These are phyloP conservation scores for Eptesicus fuscus DNA, from an alignment of 2,113 vertebrate genomes.

Conservation along the genomic window DNA sequence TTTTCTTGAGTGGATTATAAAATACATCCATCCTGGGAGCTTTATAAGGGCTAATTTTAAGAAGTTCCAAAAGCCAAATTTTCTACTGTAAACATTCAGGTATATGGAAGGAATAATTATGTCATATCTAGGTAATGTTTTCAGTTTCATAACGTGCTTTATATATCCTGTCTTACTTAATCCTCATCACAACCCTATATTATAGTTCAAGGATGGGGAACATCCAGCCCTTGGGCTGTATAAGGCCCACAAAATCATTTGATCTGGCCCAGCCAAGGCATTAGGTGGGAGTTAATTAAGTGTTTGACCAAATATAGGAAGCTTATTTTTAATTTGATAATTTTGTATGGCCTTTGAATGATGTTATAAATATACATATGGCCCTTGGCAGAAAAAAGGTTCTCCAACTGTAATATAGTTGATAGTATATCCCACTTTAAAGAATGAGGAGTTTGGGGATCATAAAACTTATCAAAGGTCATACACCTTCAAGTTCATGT, in stretches of 20 bases:
- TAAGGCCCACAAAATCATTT: too few relatives aligned
- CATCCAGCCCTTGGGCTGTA: too few relatives aligned
- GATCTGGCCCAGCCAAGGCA: too few relatives aligned
- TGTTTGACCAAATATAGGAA: too few relatives aligned
- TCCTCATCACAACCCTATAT: not conserved
- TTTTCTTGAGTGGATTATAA: constrained; percentile 38
- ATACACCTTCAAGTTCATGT: not conserved
- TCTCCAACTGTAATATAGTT: not conserved
- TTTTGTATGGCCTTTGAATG: too few relatives aligned
- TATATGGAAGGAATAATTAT: constrained; percentile 19
- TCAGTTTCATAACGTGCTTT: constrained; percentile 10
- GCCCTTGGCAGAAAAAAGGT: too few relatives aligned
- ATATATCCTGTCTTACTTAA: not conserved
- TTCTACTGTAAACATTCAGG: not conserved
- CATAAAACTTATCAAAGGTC: not conserved
- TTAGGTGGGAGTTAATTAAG: too few relatives aligned
- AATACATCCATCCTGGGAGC: not conserved
- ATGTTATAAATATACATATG: too few relatives aligned
- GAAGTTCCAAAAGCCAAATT: not conserved
- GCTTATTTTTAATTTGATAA: too few relatives aligned
- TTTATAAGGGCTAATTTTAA: constrained; percentile 23
- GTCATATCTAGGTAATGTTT: not conserved
- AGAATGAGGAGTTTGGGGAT: not conserved
- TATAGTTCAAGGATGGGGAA: too few relatives aligned
- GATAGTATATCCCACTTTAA: not conserved